phyloP scores from a whole-genome alignment of 1,140 invertebrate species.

The Portunus trituberculatus region DNA sequence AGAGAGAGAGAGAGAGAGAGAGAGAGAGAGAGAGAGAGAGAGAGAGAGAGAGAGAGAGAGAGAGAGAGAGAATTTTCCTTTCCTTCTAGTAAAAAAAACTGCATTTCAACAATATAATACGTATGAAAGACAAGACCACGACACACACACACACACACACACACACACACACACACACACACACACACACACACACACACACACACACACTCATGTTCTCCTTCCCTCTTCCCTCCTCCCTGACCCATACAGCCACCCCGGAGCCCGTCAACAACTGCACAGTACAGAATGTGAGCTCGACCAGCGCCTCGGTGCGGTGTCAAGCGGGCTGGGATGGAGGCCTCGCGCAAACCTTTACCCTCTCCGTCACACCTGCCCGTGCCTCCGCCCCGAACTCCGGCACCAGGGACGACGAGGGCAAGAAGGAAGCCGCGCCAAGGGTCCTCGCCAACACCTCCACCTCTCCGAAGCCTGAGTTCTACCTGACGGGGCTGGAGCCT shows the following conservation, averaged over 20 bases:
- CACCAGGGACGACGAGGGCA: constrained; percentile 46
- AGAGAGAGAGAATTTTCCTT: no score
- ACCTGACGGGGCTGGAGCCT: constrained; percentile 80
- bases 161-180: no score
- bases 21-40: constrained; percentile 32
- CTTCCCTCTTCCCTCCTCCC: background rate
- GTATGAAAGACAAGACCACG: no score
- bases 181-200: background rate
- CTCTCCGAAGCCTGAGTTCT: constrained; percentile 72
- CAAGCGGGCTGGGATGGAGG: constrained; percentile 92
- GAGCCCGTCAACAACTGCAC: constrained; percentile 90
- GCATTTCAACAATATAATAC: no score
- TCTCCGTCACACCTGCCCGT: constrained; percentile 60
- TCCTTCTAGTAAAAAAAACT: no score
- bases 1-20: constrained; percentile 32
- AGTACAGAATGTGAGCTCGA: constrained; percentile 89
- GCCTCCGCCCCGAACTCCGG: constrained; percentile 41
- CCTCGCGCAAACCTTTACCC: constrained; percentile 84
- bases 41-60: background rate
- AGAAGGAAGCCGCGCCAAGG: constrained; percentile 64
- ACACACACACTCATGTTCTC: background rate
- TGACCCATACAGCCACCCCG: constrained; percentile 78
- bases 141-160: no score
- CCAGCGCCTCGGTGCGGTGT: constrained; percentile 89
- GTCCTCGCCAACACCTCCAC: constrained; percentile 76